Base-by-base conservation (phyloP, 2,888 invertebrate species). In the Chromoteleia sp. region DNA sequence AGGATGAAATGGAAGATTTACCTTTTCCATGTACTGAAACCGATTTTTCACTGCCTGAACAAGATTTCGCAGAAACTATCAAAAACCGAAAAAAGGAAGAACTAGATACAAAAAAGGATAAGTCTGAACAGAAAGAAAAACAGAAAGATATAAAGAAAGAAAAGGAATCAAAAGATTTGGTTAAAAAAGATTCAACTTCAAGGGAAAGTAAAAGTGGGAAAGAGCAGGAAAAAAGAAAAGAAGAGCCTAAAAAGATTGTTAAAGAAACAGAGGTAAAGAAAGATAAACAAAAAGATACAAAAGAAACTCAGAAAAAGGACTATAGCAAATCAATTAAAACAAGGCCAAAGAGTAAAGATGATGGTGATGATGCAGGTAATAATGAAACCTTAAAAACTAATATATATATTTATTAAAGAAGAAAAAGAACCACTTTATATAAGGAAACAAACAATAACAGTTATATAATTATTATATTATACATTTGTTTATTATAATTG, bases 1-100 rank as follows among this genome's bases (percentile, higher is more conserved):
- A 94, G 86, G 94, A 94, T 84, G 94, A 95, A 76, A 94, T 94
- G 19, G 95, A 95, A 86, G 93, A 93, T 29, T 92, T 94, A 81
- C 94, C 94, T 0, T 95, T 95, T 88, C 94, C 94, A 0, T 94
- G 94, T 87, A 93, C 93, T 12, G 93, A 94, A 86, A 89, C 90
- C 4, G 92, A 93, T 0, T 95, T 94, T 84, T 90, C 90, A 81
- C 89, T 94, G 33, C 94, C 94, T 0, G 94, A 94, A 61, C 92
- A 87, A 78, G 94, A 94, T 71, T 94, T 93, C 87, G 92, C 93
- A 1, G 89, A 91, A 14, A 86, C 93, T 14, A 93, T 94, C 77
- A 94, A 93, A 85, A 93, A 93, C 70, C 93, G 94, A 83, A 93
- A 93, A 83, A 94, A 93, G 83, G 94, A 94, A 10, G 89, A 92